Evolutionary conservation across 2,113 vertebrate species (phyloP), one percentile per base, ranked within the genome.

Genomic region (Bujurquina vittata): DNA sequence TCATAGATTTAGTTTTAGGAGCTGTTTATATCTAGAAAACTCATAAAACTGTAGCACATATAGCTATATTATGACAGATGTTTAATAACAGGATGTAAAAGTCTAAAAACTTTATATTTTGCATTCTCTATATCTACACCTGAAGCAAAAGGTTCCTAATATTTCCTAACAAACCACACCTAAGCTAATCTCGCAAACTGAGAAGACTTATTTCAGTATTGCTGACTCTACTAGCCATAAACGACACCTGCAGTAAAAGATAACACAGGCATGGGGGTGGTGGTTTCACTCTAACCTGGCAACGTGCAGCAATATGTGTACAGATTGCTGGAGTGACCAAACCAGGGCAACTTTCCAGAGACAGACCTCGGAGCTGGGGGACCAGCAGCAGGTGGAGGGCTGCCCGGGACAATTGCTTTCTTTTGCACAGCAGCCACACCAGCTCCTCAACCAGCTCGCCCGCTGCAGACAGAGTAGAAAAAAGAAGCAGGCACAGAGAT

Each of bases 311-410:
- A 10, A 97, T 65, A 17, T 97, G 93, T 54, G 73, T 67, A 3
- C 94, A 94, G 22, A 97, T 93, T 84, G 93, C 86, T 0, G 95
- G 87, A 81, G 91, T 96, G 91, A 90, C 93, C 4, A 97, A 93
- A 31, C 88, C 7, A 3, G 95, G 88, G 80, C 96, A 97, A 14
- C 17, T 9, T 0, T 60, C 65, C 69, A 98, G 95, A 31, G 94
- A 95, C 56, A 98, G 94, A 67, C 77, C 60, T 14, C 77, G 94
- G 80, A 97, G 95, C 57, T 97, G 97, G 0, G 97, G 97, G 56
- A 96, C 91, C 80, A 98, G 91, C n/a, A 98, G 92, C 23, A 98
- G 95, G 65, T 97, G 97, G 2, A 97, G 96, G 0, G 95, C 95
- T 0, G 96, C 95, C 0, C 96, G 92, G 0, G 95, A 95, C 88